Evolutionary conservation across 1,140 invertebrate genomes (phyloP), one percentile per base, ranked within the genome.

Genomic region (Lepidurus packardi): DNA sequence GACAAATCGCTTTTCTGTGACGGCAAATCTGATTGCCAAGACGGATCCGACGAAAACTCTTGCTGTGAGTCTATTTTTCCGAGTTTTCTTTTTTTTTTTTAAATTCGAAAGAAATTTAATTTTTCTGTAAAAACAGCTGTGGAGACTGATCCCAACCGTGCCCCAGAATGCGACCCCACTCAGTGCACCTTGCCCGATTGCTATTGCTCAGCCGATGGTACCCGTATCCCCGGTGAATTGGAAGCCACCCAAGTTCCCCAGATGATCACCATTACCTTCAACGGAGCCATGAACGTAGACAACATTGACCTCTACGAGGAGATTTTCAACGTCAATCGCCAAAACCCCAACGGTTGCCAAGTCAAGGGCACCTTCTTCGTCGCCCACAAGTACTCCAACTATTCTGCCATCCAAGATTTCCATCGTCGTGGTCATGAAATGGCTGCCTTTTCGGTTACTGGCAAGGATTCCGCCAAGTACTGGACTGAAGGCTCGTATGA

Each of bases 301-400:
- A 97, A 97, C 85, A 93, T 95, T 82, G 94, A 96, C 82, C 86
- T 96, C 73, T 97, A 96, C 85, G 92, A 95, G 73, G 93, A 95
- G 81, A 89, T 96, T 80, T 96, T 96, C 87, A 94, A 93, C 83
- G 93, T 93, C 3, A 89, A 91, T 81, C 88, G 93, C 16, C 89
- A 90, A 81, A 97, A 97, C 83, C 94, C 95, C 21, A 98, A 98
- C 84, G 94, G 96, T 34, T 98, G 96, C 84, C 92, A 95, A 82
- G 94, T 97, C 83, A 90, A 91, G 80, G 93, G 75, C 80, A 98
- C 95, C 7, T 97, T 97, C 89, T 99, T 98, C 85, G 92, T 97
- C 0, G 96, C 94, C 0, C 95, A 98, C 88, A 96, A 97, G 83
- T 98, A 96, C 85, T 95, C 94, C 75, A 97, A 98, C 85, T 98